These are phyloP conservation scores for Diploptera punctata DNA, from an alignment of 2,888 invertebrate genomes.

Conservation along the genomic window DNA sequence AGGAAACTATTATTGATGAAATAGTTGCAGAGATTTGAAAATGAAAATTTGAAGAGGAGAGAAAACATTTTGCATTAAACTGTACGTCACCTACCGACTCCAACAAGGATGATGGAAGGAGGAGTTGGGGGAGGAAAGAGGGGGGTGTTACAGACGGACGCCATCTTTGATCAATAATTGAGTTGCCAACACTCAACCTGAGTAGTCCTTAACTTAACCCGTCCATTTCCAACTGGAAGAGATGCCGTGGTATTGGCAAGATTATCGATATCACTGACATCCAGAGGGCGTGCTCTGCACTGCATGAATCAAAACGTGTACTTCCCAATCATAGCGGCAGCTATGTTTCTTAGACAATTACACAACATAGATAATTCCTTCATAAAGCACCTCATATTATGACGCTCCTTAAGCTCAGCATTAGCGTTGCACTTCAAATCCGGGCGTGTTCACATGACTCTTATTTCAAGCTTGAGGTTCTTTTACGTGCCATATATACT, in stretches of 20 bases:
- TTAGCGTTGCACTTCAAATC: no score
- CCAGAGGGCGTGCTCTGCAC: not conserved
- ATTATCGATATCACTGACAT: not conserved
- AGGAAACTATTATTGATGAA: no score
- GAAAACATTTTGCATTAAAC: conserved; percentile 1
- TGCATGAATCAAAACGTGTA: not conserved
- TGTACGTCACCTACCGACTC: conserved; percentile 16
- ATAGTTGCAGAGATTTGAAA: no score
- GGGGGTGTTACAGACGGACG: conserved; percentile 22
- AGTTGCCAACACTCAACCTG: conserved; percentile 29
- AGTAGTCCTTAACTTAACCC: conserved; percentile 26
- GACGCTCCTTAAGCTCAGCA: no score
- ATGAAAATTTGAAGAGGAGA: no score
- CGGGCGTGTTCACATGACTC: no score
- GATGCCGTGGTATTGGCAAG: not conserved
- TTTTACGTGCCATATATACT: no score
- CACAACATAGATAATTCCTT: no score
- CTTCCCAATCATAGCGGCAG: no score
- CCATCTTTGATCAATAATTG: conserved; percentile 32
- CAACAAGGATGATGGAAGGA: conserved; percentile 16
- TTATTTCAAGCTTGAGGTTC: no score
- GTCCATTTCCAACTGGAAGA: conserved; percentile 1
- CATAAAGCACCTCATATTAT: no score
- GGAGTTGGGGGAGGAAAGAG: not conserved
- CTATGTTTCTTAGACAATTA: no score